Evolutionary conservation across 2,113 vertebrate genomes (phyloP).

Genomic region (Anguilla rostrata): DNA sequence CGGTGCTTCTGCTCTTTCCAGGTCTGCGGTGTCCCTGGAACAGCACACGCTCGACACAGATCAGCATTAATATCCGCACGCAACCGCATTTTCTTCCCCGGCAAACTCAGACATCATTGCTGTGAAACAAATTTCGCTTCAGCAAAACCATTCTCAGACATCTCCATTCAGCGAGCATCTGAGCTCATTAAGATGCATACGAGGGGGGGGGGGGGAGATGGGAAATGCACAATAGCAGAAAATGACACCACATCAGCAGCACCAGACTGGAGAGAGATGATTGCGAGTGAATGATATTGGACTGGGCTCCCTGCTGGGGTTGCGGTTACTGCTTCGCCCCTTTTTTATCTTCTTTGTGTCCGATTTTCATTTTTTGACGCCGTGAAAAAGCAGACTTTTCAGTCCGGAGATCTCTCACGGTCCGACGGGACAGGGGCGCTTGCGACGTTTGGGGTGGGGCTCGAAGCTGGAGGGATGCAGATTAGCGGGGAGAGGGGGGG

Average conservation of each 20-base stretch:
- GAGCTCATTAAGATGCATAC: constrained; percentile 2
- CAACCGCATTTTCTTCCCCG: neutral
- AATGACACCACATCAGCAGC: neutral
- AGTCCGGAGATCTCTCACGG: neutral
- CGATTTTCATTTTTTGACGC: neutral
- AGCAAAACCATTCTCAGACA: neutral
- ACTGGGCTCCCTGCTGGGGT: neutral
- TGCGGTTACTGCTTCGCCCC: neutral
- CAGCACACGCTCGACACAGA: neutral
- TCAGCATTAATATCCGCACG: neutral
- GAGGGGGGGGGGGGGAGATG: neutral
- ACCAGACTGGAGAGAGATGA: neutral
- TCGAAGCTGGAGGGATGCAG: neutral
- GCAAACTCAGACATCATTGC: constrained; percentile 6
- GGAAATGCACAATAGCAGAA: neutral
- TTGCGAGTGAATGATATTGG: neutral
- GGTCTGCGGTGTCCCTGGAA: neutral
- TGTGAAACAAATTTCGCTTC: neutral
- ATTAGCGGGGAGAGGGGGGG: neutral
- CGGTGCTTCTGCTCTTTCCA: neutral
- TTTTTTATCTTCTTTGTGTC: neutral
- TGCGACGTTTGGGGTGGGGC: neutral
- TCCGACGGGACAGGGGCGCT: neutral
- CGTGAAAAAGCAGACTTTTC: neutral
- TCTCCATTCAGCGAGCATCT: neutral